phyloP scores from a whole-genome alignment of 2,888 invertebrate genomes.

The Limnephilus rhombicus region DNA sequence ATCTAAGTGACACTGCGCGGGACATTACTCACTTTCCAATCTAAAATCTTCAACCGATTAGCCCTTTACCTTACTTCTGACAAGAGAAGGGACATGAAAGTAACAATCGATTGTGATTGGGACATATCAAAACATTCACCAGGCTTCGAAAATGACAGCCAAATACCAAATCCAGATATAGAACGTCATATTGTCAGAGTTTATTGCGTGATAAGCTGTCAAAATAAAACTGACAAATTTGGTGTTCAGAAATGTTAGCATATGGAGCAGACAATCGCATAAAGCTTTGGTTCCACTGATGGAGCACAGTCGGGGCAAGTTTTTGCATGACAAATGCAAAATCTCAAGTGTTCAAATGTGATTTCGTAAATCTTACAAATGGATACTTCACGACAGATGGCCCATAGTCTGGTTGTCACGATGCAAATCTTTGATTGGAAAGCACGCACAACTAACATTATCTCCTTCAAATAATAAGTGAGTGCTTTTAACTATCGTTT shows the following conservation, averaged over 20 bases:
- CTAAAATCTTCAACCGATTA: slow-evolving; percentile 12
- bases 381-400: slow-evolving; percentile 19
- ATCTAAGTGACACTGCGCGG: slow-evolving; percentile 11
- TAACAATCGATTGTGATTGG: slow-evolving; percentile 33
- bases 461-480: background rate
- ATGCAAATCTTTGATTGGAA: background rate
- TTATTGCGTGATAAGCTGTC: background rate
- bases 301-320: background rate
- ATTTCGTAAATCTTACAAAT: background rate
- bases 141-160: background rate
- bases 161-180: background rate
- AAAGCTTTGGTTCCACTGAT: background rate
- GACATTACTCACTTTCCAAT: slow-evolving; percentile 25
- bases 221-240: slow-evolving; percentile 1
- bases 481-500: background rate
- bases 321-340: slow-evolving; percentile 20
- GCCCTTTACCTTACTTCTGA: slow-evolving; percentile 12
- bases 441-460: background rate
- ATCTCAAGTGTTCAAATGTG: background rate
- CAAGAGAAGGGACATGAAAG: slow-evolving; percentile 17
- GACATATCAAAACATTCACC: slow-evolving; percentile 22
- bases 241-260: background rate
- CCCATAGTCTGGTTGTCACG: slow-evolving; percentile 23
- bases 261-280: background rate
- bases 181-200: background rate